Evolutionary conservation across 2,113 vertebrate species (phyloP).

Genomic region (Thamnaconus septentrionalis): DNA sequence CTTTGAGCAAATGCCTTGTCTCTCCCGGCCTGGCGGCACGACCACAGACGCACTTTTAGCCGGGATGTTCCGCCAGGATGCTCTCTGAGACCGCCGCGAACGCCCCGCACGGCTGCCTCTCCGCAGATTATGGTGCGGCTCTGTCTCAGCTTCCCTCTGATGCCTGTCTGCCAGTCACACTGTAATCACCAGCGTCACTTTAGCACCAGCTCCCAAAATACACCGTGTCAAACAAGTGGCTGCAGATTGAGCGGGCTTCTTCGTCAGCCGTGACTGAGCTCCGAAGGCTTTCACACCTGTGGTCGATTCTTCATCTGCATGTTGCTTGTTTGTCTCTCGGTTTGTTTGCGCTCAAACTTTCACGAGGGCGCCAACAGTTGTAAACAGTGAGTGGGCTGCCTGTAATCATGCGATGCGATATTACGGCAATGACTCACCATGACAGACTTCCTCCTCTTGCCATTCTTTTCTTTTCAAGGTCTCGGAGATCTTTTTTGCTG

Average conservation of each 20-base stretch:
- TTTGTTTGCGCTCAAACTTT: too few species aligned
- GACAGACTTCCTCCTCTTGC: not conserved
- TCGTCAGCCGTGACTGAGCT: not conserved
- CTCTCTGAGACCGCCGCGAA: conserved; percentile 19
- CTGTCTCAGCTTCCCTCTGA: conserved; percentile 15
- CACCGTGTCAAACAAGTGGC: conserved; percentile 10
- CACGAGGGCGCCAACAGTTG: too few species aligned
- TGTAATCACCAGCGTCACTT: conserved; percentile 10
- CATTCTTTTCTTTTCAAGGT: too few species aligned
- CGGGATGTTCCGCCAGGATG: conserved; percentile 20
- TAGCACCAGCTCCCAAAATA: not conserved
- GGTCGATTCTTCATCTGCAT: too few species aligned
- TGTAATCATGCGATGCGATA: too few species aligned
- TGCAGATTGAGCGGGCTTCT: not conserved
- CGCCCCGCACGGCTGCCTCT: conserved; percentile 24
- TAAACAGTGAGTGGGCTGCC: not conserved
- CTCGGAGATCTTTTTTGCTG: too few species aligned
- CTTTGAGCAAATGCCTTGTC: conserved; percentile 3
- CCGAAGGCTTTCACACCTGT: too few species aligned
- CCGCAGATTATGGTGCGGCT: conserved; percentile 20
- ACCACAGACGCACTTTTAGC: conserved; percentile 26
- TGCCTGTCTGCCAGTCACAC: conserved; percentile 16
- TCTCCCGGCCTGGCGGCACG: conserved; percentile 1
- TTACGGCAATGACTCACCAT: too few species aligned
- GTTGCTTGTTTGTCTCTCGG: too few species aligned